These are phyloP conservation scores for Emmelina monodactyla DNA, from an alignment of 2,888 invertebrate species.

Conservation along the genomic window DNA sequence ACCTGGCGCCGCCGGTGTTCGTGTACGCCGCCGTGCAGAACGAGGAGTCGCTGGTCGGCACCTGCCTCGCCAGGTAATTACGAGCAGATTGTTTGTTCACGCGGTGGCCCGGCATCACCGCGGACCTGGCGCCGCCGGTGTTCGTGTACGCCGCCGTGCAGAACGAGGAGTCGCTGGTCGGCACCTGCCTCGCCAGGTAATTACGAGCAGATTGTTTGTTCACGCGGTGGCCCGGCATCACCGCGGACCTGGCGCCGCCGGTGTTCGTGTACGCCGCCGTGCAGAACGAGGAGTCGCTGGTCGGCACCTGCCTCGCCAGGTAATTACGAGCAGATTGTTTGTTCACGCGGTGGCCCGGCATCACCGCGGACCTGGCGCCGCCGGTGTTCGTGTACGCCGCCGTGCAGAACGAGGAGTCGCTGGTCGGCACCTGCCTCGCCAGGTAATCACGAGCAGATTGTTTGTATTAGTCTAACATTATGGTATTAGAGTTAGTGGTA, in stretches of 20 bases:
- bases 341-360: slow-evolving; percentile 51
- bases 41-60: slow-evolving; percentile 46
- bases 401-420: slow-evolving; percentile 47
- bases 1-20: slow-evolving; percentile 43
- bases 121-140: slow-evolving; percentile 41
- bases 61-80: slow-evolving; percentile 42
- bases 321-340: no score
- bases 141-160: slow-evolving; percentile 55
- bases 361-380: slow-evolving; percentile 34
- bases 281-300: slow-evolving; percentile 46
- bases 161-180: slow-evolving; percentile 45
- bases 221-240: slow-evolving; percentile 46
- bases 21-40: slow-evolving; percentile 52
- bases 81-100: no score
- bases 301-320: slow-evolving; percentile 47
- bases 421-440: slow-evolving; percentile 46
- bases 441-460: no score
- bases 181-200: slow-evolving; percentile 43
- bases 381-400: slow-evolving; percentile 56
- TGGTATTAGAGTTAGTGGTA: no score
- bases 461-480: no score
- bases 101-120: slow-evolving; percentile 46
- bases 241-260: slow-evolving; percentile 37
- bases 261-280: slow-evolving; percentile 56
- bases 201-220: no score